Evolutionary conservation across 2,113 vertebrate genomes (phyloP).

Genomic region (Formicarius rufipectus): DNA sequence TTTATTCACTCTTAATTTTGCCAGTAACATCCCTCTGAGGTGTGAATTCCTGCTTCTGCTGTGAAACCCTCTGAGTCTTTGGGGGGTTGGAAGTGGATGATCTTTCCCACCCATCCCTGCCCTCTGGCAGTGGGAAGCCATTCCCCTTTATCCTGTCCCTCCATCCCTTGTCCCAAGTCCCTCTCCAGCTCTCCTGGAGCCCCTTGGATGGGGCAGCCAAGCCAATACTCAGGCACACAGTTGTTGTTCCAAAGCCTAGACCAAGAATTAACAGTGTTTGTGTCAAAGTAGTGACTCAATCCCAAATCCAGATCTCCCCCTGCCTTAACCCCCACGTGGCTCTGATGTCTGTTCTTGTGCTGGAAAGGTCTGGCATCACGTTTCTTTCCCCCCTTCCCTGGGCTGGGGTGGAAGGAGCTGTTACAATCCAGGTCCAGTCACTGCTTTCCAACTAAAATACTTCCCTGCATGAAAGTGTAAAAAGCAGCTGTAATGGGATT

Average conservation of each 20-base stretch:
- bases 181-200: not conserved
- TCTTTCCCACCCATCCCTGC: not conserved
- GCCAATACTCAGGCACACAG: not conserved
- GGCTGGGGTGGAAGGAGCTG: not conserved
- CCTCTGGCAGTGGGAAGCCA: not conserved
- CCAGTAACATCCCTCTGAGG: fast-evolving
- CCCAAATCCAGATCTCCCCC: not conserved
- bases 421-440: not conserved
- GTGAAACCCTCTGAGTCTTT: fast-evolving
- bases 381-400: not conserved
- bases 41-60: not conserved
- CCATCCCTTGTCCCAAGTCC: not conserved
- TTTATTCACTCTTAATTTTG: not conserved
- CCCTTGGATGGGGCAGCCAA: not conserved
- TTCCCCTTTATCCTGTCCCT: not conserved
- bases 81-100: not conserved
- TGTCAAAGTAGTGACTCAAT: fast-evolving
- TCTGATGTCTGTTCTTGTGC: not conserved
- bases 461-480: not conserved
- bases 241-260: not conserved
- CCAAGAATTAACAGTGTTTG: not conserved
- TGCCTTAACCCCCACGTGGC: not conserved
- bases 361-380: not conserved
- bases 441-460: not conserved
- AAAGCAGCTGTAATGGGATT: not conserved